These are phyloP conservation scores for Acronicta aceris DNA, from an alignment of 2,888 invertebrate genomes.

Conservation along the genomic window DNA sequence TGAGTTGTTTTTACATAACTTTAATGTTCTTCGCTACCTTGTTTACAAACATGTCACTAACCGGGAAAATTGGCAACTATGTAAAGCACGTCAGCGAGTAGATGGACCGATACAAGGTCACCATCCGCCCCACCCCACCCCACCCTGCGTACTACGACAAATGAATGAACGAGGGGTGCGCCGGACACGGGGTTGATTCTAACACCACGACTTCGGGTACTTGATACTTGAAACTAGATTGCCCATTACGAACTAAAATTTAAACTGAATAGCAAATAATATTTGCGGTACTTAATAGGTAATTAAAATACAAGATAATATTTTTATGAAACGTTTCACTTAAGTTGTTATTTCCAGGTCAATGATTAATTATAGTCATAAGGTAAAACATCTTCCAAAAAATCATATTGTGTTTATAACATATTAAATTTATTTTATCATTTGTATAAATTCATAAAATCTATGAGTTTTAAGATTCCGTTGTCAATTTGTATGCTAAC, in stretches of 20 bases:
- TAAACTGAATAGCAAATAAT: neutral
- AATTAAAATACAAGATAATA: no score
- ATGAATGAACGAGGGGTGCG: slow-evolving; percentile 80
- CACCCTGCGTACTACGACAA: slow-evolving; percentile 61
- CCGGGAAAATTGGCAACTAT: slow-evolving; percentile 24
- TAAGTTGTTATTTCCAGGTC: no score
- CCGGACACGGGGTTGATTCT: slow-evolving; percentile 66
- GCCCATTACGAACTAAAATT: neutral
- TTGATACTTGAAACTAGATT: slow-evolving; percentile 63
- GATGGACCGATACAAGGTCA: slow-evolving; percentile 50
- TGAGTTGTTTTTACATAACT: no score
- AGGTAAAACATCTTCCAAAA: no score
- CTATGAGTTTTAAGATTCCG: no score
- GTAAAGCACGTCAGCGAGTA: slow-evolving; percentile 34
- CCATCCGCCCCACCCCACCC: slow-evolving; percentile 36
- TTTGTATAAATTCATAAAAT: no score
- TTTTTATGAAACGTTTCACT: no score
- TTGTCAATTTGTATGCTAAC: no score
- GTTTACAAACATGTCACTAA: slow-evolving; percentile 22
- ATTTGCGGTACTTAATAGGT: neutral
- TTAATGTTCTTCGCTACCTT: neutral
- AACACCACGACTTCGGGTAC: slow-evolving; percentile 19
- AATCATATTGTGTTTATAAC: no score
- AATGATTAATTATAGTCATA: no score
- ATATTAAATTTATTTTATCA: no score